Base-by-base conservation (phyloP, 1,140 invertebrate species). In the Rhopalosiphum padi region DNA sequence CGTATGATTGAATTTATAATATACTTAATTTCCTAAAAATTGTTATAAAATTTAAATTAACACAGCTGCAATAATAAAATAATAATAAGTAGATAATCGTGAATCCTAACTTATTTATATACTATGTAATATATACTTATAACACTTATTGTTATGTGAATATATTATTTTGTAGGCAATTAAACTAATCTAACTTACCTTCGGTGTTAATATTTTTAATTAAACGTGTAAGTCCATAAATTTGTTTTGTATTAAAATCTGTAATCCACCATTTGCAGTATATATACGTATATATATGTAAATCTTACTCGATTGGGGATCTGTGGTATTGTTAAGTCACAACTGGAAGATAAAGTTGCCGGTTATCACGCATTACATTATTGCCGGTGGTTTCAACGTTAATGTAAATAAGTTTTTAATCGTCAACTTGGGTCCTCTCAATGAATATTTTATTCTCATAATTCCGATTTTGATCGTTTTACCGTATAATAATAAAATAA, bases 181-280 rank as follows among this genome's bases (percentile, higher is more conserved):
- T 15, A 77, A 77, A 6, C 11, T 35, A 5, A 77, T n/a, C 60
- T 77, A n/a, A n/a, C 4, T 15, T 68, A 68, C 25, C 30, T n/a
- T 77, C 30, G 60, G 60, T 35, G n/a, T 77, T 77, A 77, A 77
- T n/a, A n/a, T n/a, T 77, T 77, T 77, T n/a, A 68, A 77, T n/a
- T 77, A 5, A 77, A 18, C 15, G 30, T n/a, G 15, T 77, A 77
- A 77, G n/a, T 77, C n/a, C 1, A 5, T 77, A 77, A 77, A 77
- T 77, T n/a, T 18, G 30, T 77, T 77, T 21, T 8, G 30, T n/a
- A n/a, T 77, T 77, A 9, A 68, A n/a, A 68, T n/a, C 11, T 30
- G 4, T 30, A 68, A 30, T 68, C 30, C 60, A 68, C 60, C 60
- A 30, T n/a, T 68, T 30, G 4, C 30, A 68, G 25, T n/a, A 68